Evolutionary conservation across 2,888 invertebrate genomes (phyloP), one percentile per base, ranked within the genome.

Genomic region (Cremastobaeus sp.): DNA sequence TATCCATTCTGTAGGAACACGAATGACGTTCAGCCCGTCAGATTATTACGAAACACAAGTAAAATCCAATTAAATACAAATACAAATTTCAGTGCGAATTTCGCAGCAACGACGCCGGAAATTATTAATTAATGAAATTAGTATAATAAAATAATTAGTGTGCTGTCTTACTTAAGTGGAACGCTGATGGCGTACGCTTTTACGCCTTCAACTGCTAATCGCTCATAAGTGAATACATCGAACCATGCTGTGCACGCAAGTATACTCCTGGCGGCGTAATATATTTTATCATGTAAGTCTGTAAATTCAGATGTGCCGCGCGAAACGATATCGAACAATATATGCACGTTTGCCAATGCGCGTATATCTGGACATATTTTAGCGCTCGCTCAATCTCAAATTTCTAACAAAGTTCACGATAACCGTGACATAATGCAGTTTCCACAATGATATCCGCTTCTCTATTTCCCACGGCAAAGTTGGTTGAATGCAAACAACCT

Each of bases 371-470:
- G 62, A 66, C 70, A 75, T 75, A 75, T 75, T 75, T 75, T 71
- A 75, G 57, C 57, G 62, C 52, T 60, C 66, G 47, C 70, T 70
- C 74, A 70, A 74, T 74, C 70, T 66, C 52, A 37, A 66, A 69
- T 70, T 70, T 66, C 66, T 62, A 70, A 74, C 74, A 70, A 74
- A 74, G 70, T 74, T 74, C 60, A 55, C 66, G 74, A 74, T 74
- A 74, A 74, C 65, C 74, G 65, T 66, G 70, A 70, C 74, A 74
- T 37, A 48, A 30, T 54, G 70, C 62, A 65, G 74, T 70, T 74
- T 69, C 55, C 66, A 62, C 69, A 57, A 65, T 76, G 72, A 72
- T 76, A 76, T 62, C 65, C 72, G 47, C 55, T 65, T 76, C 76
- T 70, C 60, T 50, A 47, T 76, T 70, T 76, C 54, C 52, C 73